A percentile compares a stretch with the other conserved stretches of the same genome.
These are phyloP conservation scores for Lasioglossum villosulum DNA, from an alignment of 2,888 invertebrate species.

Conservation along the genomic window DNA sequence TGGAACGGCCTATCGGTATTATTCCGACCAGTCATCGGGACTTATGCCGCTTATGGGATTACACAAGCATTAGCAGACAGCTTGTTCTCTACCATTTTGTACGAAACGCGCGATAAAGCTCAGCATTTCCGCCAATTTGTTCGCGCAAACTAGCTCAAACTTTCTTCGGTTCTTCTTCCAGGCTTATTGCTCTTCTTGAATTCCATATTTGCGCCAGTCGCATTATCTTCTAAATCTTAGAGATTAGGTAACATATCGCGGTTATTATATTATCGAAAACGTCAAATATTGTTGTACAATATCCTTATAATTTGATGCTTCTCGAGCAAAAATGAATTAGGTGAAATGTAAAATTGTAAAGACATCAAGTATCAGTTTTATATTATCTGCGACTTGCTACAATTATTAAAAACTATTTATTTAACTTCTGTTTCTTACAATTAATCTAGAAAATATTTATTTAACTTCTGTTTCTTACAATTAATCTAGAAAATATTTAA, in stretches of 20 bases:
- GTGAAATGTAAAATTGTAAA: not conserved
- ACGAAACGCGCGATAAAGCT: conserved; percentile 69
- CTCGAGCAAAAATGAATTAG: not conserved
- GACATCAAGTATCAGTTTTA: not conserved
- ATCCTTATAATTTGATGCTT: not conserved
- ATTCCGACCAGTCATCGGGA: conserved; percentile 81
- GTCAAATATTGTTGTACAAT: not conserved
- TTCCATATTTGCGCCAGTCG: not conserved
- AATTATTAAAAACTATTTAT: not conserved
- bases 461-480: no score
- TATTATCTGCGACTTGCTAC: no score
- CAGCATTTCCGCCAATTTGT: conserved; percentile 43
- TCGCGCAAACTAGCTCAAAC: conserved; percentile 19
- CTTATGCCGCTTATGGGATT: conserved; percentile 83
- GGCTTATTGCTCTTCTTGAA: not conserved
- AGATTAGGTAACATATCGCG: not conserved
- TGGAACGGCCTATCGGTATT: conserved; percentile 77
- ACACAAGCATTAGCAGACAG: conserved; percentile 79
- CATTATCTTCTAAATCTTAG: not conserved
- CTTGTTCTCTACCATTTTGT: conserved; percentile 75
- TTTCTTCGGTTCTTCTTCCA: conserved; percentile 35
- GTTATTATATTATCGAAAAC: not conserved
- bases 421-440: no score
- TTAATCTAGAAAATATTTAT: no score
- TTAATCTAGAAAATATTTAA: no score